These are phyloP conservation scores for Caenorhabditis sp. DNA, from an alignment of 2,888 invertebrate genomes.

Conservation along the genomic window DNA sequence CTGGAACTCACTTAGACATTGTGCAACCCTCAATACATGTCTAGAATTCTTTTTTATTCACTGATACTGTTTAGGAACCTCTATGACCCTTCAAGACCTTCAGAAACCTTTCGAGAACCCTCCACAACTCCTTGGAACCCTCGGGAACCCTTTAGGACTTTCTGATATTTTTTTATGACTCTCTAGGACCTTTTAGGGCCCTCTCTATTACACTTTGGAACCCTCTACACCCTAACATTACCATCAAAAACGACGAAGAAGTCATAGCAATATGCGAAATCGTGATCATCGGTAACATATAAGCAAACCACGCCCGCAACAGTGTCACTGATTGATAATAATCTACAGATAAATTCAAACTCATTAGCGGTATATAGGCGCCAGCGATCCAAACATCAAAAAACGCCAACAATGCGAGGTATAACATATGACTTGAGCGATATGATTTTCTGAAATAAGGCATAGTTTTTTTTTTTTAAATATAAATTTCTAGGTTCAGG, in stretches of 20 bases:
- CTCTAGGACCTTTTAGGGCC: too few species aligned
- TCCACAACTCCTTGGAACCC: too few species aligned
- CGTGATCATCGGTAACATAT: constrained; percentile 69
- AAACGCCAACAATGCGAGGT: constrained; percentile 62
- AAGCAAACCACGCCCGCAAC: constrained; percentile 63
- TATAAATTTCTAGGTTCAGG: not conserved
- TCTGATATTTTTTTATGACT: not conserved
- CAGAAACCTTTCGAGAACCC: too few species aligned
- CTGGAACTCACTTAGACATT: too few species aligned
- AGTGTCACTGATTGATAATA: constrained; percentile 48
- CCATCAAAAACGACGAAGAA: constrained; percentile 66
- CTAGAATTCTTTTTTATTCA: too few species aligned
- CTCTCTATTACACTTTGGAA: too few species aligned
- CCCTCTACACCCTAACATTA: constrained; percentile 5
- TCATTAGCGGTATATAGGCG: constrained; percentile 66
- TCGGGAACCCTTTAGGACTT: too few species aligned
- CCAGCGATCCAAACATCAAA: constrained; percentile 62
- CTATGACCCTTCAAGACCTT: too few species aligned
- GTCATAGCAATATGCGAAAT: constrained; percentile 69
- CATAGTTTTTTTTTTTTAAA: too few species aligned
- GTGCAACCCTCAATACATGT: too few species aligned
- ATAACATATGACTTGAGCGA: constrained; percentile 62
- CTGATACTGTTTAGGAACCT: too few species aligned
- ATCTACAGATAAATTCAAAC: constrained; percentile 54
- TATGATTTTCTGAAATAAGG: constrained; percentile 55